Evolutionary conservation across 1,140 invertebrate genomes (phyloP), one percentile per base, ranked within the genome.

Genomic region (Acarapis woodi): DNA sequence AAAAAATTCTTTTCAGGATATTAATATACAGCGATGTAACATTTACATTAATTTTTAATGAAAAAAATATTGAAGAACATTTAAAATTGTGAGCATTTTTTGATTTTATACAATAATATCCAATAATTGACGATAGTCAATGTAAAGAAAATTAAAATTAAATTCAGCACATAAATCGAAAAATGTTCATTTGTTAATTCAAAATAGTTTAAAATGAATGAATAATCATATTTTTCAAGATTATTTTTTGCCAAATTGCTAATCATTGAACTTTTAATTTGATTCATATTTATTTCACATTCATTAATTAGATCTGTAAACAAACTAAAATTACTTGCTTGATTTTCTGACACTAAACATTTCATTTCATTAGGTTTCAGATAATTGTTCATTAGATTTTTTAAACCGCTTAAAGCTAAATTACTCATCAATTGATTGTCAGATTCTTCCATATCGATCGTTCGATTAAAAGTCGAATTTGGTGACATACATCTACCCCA

Each of bases 401-500:
- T 16, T 20, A 20, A 33, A 12, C 19, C 9, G 19, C 19, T 18
- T 18, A 33, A 18, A 15, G 32, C 9, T 33, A 20, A 6, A 20
- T 33, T 33, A 20, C n/a, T n/a, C n/a, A n/a, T n/a, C n/a, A n/a
- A n/a, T n/a, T n/a, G n/a, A n/a, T n/a, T n/a, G n/a, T n/a, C n/a
- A n/a, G n/a, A n/a, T n/a, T n/a, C n/a, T n/a, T n/a, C n/a, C n/a
- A n/a, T n/a, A n/a, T n/a, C n/a, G n/a, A n/a, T n/a, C n/a, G n/a
- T n/a, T n/a, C n/a, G n/a, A n/a, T n/a, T n/a, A n/a, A n/a, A n/a
- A n/a, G n/a, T n/a, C n/a, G n/a, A n/a, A n/a, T 33, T 20, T 33
- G 19, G 18, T 8, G 32, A 15, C 8, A 14, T 19, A 22, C 65
- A 63, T 29, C 83, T 62, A 47, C 74, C 67, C 51, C 73, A 72